Evolutionary conservation across 2,113 vertebrate genomes (phyloP).

Genomic region (Butorides virescens): DNA sequence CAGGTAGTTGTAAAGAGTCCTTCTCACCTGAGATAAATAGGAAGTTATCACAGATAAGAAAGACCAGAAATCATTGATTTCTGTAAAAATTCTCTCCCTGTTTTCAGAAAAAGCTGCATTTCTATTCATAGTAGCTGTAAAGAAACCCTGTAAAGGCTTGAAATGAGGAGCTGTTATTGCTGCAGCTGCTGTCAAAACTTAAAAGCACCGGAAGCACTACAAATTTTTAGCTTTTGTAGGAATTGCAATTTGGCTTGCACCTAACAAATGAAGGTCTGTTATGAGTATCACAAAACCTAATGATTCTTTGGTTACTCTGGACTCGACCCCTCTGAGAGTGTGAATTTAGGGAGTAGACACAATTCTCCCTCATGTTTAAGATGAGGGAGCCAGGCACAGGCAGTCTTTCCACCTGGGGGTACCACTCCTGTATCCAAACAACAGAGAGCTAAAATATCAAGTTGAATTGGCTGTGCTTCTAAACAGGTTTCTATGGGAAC

Average conservation of each 20-base stretch:
- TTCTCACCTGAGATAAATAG: not conserved
- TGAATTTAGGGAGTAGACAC: not conserved
- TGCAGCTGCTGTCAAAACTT: conserved; percentile 4
- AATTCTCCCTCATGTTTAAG: not conserved
- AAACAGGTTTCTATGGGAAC: conserved; percentile 50
- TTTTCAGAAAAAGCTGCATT: not conserved
- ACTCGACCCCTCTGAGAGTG: not conserved
- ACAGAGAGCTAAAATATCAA: not conserved
- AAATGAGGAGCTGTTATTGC: not conserved
- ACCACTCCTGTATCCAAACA: not conserved
- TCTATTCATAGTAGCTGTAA: not conserved
- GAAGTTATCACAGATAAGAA: not conserved
- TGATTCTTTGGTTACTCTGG: not conserved
- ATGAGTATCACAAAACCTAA: not conserved
- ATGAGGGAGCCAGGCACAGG: not conserved
- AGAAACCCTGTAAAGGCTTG: not conserved
- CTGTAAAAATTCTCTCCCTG: not conserved
- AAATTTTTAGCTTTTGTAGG: not conserved
- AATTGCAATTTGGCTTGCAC: not conserved
- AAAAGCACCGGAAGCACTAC: not conserved
- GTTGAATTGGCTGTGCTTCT: not conserved
- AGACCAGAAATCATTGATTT: not conserved
- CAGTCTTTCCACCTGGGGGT: not conserved
- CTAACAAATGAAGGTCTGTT: not conserved
- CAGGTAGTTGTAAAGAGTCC: not conserved